Evolutionary conservation across 2,888 invertebrate genomes (phyloP).

Genomic region (Idaea dimidiata): DNA sequence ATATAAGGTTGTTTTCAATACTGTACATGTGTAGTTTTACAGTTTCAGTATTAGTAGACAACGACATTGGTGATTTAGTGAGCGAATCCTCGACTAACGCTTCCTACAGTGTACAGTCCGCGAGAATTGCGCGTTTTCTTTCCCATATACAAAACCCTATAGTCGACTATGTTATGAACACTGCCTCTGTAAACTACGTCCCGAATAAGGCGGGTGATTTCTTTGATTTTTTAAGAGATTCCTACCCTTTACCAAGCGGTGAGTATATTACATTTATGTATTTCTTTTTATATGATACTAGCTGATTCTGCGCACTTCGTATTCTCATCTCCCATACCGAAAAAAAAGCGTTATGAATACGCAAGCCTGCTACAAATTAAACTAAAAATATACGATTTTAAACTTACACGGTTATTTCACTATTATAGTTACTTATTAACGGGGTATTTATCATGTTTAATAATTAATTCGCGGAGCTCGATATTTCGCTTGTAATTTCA

Average conservation of each 20-base stretch:
- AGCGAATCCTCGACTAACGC: conserved; percentile 10
- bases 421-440: too few relatives aligned
- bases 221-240: conserved; percentile 59
- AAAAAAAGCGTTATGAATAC: too few relatives aligned
- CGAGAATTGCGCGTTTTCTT: conserved; percentile 27
- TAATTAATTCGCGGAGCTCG: too few relatives aligned
- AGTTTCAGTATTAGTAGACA: conserved; percentile 19
- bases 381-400: too few relatives aligned
- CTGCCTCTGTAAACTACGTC: conserved; percentile 36
- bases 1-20: conserved; percentile 20
- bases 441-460: too few relatives aligned
- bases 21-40: conserved; percentile 28
- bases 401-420: too few relatives aligned
- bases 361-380: too few relatives aligned
- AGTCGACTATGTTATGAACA: conserved; percentile 45
- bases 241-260: conserved; percentile 60
- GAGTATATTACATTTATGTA: conserved; percentile 31
- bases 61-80: conserved; percentile 31
- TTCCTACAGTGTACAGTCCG: background rate
- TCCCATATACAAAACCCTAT: conserved; percentile 43
- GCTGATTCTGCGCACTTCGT: too few relatives aligned
- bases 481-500: too few relatives aligned
- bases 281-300: too few relatives aligned
- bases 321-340: too few relatives aligned
- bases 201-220: conserved; percentile 39